These are phyloP conservation scores for Shargacucullia verbasci DNA, from an alignment of 2,888 invertebrate genomes.

Conservation along the genomic window DNA sequence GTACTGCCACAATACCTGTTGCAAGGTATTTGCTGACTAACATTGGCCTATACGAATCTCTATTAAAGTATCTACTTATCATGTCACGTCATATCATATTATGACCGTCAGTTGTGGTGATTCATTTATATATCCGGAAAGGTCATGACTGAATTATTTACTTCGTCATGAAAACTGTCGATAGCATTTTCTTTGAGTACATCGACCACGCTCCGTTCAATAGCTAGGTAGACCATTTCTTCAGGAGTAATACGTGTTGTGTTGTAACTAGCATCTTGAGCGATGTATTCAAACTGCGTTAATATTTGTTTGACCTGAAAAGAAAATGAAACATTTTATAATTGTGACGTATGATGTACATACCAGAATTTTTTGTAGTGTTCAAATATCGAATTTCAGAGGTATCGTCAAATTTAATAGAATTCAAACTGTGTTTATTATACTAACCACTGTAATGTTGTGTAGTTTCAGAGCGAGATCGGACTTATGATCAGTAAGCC, in stretches of 20 bases:
- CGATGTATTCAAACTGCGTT: conserved; percentile 77
- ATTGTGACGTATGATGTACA: too few species aligned
- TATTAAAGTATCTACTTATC: too few species aligned
- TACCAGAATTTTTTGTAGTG: too few species aligned
- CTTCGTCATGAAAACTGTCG: conserved; percentile 75
- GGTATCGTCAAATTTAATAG: too few species aligned
- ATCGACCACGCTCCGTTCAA: conserved; percentile 71
- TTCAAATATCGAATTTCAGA: too few species aligned
- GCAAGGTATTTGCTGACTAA: too few species aligned
- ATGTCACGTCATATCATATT: too few species aligned
- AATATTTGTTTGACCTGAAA: conserved; percentile 80
- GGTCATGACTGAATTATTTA: conserved; percentile 37
- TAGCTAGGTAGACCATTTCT: conserved; percentile 74
- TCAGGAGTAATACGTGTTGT: conserved; percentile 66
- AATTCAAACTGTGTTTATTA: background rate
- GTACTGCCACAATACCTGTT: too few species aligned
- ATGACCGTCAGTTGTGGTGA: too few species aligned
- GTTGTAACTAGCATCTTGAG: conserved; percentile 62
- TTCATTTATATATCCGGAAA: too few species aligned
- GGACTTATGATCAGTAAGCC: conserved; percentile 73
- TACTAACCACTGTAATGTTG: conserved; percentile 73
- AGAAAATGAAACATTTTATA: background rate
- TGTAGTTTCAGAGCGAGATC: conserved; percentile 72
- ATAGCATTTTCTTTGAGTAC: conserved; percentile 74
- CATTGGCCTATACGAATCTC: too few species aligned